Base-by-base conservation (phyloP, 2,888 invertebrate species). In the Osmoderma eremita region DNA sequence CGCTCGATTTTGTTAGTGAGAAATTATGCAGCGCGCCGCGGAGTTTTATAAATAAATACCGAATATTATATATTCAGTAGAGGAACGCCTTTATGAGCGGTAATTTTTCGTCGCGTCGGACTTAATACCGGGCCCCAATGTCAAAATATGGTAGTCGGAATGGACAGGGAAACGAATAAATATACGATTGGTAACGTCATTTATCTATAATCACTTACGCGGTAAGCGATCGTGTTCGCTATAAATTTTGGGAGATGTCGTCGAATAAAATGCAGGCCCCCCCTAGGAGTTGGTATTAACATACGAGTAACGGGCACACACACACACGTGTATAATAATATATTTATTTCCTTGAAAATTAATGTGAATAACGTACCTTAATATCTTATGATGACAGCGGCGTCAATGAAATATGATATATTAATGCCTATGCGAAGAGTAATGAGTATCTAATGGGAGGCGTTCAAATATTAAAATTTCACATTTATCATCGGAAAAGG, bases 1-100 rank as follows among this genome's bases (percentile, higher is more conserved):
- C 45, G 53, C 22, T 64, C 53, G 64, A 64, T 64, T 64, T 64
- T 53, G 53, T 64, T 64, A 64, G 53, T 51, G 24, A 51, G 51
- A 50, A 64, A 64, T 64, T 64, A 51, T 51, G 51, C 41, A 22
- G 41, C 53, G 24, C 38, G 36, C 36, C 15, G n/a, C n/a, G 41
- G 53, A 53, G 38, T 50, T 61, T 61, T 61, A 61, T 61, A 61
- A 61, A 61, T 61, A 61, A n/a, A n/a, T n/a, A n/a, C n/a, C 45
- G 45, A 48, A 61, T 48, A 61, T 61, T 17, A 42, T 15, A 42
- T 50, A 61, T 61, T 30, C 58, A 17, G 58, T 61, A 61, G 42
- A 61, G 30, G 6, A 10, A 30, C 45, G 45, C 45, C 45, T 61
- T 61, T 61, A 61, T 61, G 58, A 30, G 13, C 30, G 42, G 58